phyloP scores from a whole-genome alignment of 2,113 vertebrate species.

The Alosa alosa region DNA sequence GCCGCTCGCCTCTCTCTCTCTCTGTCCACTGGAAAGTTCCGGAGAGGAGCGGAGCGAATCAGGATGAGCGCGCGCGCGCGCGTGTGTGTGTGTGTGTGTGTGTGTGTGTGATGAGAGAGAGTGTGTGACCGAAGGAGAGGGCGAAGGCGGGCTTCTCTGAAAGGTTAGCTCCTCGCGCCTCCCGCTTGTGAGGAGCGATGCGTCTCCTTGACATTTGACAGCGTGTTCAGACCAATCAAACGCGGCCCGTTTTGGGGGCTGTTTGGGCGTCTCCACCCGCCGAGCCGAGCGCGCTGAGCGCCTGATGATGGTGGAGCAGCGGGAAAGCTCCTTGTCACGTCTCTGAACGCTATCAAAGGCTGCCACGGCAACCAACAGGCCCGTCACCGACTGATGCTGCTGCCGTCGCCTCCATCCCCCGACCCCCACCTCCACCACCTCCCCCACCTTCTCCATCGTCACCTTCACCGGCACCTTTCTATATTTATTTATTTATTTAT shows the following conservation, averaged over 20 bases:
- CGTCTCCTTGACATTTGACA: constrained; percentile 75
- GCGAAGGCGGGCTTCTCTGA: neutral
- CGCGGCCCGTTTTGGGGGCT: neutral
- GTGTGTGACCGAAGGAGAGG: neutral
- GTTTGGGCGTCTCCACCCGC: neutral
- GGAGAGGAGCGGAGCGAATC: neutral
- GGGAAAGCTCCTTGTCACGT: constrained; percentile 62
- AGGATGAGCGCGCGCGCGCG: neutral
- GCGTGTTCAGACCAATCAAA: constrained; percentile 72
- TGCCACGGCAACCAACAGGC: neutral
- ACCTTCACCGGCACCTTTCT: constrained; percentile 1
- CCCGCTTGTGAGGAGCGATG: constrained; percentile 65
- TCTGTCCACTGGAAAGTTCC: neutral
- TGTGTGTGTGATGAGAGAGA: neutral
- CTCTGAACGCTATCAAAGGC: constrained; percentile 66
- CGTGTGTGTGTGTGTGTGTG: constrained; percentile 12
- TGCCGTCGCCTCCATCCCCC: constrained; percentile 24
- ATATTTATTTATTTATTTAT: constrained; percentile 52
- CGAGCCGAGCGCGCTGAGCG: neutral
- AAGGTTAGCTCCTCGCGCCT: constrained; percentile 20
- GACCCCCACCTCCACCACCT: neutral
- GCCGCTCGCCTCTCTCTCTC: neutral
- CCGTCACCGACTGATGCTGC: constrained; percentile 65
- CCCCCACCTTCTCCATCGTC: neutral
- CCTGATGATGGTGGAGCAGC: constrained; percentile 42